A percentile compares a stretch with the other conserved stretches of the same genome.
Evolutionary conservation across 2,888 invertebrate species (phyloP).

Genomic region (Orthonevra nobilis): DNA sequence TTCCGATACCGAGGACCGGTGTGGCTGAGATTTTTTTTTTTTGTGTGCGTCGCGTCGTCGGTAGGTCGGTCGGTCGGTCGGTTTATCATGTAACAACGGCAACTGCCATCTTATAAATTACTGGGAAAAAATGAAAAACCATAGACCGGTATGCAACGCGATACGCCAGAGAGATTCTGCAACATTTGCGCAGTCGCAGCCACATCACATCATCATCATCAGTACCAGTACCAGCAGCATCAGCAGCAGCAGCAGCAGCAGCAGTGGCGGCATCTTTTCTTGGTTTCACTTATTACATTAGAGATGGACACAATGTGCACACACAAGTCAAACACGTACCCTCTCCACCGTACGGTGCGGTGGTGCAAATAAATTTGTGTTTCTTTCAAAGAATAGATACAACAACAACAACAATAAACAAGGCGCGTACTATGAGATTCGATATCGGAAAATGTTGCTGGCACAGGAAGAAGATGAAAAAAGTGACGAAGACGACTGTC

Average conservation of each 20-base stretch:
- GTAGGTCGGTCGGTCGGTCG: too few species aligned
- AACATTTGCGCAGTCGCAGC: constrained; percentile 13
- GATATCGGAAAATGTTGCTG: constrained; percentile 60
- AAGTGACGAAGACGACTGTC: constrained; percentile 3
- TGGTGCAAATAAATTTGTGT: constrained; percentile 66
- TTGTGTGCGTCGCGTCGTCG: too few species aligned
- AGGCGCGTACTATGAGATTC: constrained; percentile 33
- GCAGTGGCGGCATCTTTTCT: constrained; percentile 57
- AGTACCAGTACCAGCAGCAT: constrained; percentile 32
- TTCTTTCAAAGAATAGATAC: constrained; percentile 36
- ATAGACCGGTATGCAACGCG: constrained; percentile 63
- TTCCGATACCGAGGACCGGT: not conserved
- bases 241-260: constrained; percentile 15
- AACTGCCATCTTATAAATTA: constrained; percentile 64
- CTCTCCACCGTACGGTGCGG: constrained; percentile 10
- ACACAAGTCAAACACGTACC: constrained; percentile 24
- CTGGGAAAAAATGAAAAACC: constrained; percentile 49
- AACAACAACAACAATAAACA: constrained; percentile 34
- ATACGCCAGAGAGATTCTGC: constrained; percentile 55
- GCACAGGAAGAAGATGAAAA: constrained; percentile 47
- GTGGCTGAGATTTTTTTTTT: not conserved
- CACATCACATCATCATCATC: constrained; percentile 46
- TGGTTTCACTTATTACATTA: constrained; percentile 56
- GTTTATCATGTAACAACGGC: constrained; percentile 62
- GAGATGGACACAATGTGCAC: constrained; percentile 51